phyloP scores from a whole-genome alignment of 2,113 vertebrate genomes.

The Pelobates fuscus region DNA sequence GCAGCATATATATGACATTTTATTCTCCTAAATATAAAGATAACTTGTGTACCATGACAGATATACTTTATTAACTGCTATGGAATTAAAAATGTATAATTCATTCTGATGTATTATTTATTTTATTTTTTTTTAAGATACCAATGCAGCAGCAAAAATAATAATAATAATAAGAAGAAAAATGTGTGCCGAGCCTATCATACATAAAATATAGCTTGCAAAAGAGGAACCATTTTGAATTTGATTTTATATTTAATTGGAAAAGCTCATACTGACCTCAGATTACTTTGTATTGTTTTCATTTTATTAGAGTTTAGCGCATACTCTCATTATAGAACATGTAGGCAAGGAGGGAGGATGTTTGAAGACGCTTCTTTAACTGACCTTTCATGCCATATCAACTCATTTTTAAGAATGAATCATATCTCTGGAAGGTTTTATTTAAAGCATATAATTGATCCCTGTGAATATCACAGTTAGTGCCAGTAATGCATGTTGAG shows the following conservation, averaged over 20 bases:
- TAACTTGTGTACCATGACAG: too few relatives aligned
- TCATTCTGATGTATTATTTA: too few relatives aligned
- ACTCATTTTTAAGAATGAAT: constrained; percentile 38
- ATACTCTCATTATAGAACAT: constrained; percentile 26
- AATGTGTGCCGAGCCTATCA: too few relatives aligned
- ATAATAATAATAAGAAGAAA: too few relatives aligned
- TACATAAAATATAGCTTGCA: too few relatives aligned
- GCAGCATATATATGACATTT: too few relatives aligned
- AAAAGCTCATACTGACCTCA: not conserved
- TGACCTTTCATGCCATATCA: constrained; percentile 41
- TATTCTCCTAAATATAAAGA: too few relatives aligned
- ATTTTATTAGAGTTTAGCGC: not conserved
- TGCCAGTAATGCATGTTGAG: constrained; percentile 18
- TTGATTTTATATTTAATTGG: not conserved
- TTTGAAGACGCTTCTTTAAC: constrained; percentile 23
- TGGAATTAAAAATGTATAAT: too few relatives aligned
- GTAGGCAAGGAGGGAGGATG: constrained; percentile 30
- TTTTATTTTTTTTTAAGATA: too few relatives aligned
- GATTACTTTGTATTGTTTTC: not conserved
- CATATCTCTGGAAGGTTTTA: constrained; percentile 40
- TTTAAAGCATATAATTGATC: constrained; percentile 41
- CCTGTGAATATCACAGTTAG: constrained; percentile 28
- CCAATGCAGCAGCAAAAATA: too few relatives aligned
- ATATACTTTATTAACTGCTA: too few relatives aligned
- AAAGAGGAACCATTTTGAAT: too few relatives aligned